A percentile compares a stretch with the other conserved stretches of the same genome.
Conservation (phyloP, 2,797 vertebrate species). For the Girardinus metallicus region DNA sequence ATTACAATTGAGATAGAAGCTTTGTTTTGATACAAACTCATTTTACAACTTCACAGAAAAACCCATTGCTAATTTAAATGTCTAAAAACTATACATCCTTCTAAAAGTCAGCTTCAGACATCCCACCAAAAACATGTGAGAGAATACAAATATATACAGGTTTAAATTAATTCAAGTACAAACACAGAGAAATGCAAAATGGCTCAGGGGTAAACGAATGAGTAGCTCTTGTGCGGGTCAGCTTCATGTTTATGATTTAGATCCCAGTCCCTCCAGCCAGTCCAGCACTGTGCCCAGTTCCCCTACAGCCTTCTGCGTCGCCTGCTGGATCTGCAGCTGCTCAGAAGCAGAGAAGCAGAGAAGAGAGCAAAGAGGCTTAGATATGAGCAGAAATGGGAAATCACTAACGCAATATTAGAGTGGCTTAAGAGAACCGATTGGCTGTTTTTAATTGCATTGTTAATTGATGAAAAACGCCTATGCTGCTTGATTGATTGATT, state of each 20-base stretch:
- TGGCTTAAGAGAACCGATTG: background rate
- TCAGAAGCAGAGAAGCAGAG: background rate
- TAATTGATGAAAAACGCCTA: background rate
- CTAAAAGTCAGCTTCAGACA: conserved; percentile 44
- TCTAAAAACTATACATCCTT: conserved; percentile 30
- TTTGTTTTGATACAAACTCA: background rate
- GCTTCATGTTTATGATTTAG: background rate
- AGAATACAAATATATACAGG: background rate
- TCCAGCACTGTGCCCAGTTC: conserved; percentile 79
- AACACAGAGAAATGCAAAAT: conserved; percentile 44
- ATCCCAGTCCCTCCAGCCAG: conserved; percentile 72
- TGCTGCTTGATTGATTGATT: background rate
- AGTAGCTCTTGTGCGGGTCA: background rate
- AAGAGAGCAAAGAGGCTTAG: conserved; percentile 3
- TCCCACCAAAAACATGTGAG: conserved; percentile 11
- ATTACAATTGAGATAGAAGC: background rate
- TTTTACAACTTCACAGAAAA: conserved; percentile 19
- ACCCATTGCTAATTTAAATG: background rate
- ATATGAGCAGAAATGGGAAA: background rate
- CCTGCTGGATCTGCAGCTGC: conserved; percentile 70
- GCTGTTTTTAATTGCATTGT: background rate
- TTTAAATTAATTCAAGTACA: conserved; percentile 41
- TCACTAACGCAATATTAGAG: background rate
- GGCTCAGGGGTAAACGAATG: conserved; percentile 5
- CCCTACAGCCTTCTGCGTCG: conserved; percentile 76